Conservation (phyloP, 2,113 vertebrate species). For the Hyla sarda region DNA sequence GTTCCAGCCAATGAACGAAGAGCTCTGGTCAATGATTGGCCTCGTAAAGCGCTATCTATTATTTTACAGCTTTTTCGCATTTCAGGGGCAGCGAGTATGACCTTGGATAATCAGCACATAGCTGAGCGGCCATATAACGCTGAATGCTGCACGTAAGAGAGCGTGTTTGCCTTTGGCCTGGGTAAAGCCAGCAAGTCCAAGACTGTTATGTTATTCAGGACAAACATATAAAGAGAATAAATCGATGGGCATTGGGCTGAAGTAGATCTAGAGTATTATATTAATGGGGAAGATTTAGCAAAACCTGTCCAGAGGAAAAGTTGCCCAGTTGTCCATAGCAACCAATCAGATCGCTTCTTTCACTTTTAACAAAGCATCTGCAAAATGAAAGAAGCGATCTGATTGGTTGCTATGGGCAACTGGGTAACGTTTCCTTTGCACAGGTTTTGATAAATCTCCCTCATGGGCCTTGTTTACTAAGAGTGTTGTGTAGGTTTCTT, state of each 20-base stretch:
- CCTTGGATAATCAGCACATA: conserved; percentile 35
- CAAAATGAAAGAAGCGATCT: no score
- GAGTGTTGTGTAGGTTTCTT: no score
- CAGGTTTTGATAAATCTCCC: no score
- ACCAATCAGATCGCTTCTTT: no score
- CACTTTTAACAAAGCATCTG: no score
- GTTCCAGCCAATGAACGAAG: conserved; percentile 42
- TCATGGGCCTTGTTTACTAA: no score
- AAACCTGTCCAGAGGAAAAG: no score
- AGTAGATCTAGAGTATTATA: no score
- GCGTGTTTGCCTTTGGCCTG: not conserved
- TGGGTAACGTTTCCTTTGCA: no score
- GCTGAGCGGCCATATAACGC: not conserved
- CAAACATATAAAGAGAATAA: not conserved
- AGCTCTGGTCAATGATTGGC: conserved; percentile 42
- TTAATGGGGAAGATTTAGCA: no score
- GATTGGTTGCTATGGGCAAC: no score
- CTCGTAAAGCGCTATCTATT: conserved; percentile 41
- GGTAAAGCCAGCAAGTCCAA: not conserved
- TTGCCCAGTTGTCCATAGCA: no score
- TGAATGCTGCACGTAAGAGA: not conserved
- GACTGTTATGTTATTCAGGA: not conserved
- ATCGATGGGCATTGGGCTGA: not conserved
- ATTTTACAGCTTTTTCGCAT: conserved; percentile 52
- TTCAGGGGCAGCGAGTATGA: conserved; percentile 34